Conservation (phyloP, 2,888 invertebrate genomes). For the Nomada hirtipes region DNA sequence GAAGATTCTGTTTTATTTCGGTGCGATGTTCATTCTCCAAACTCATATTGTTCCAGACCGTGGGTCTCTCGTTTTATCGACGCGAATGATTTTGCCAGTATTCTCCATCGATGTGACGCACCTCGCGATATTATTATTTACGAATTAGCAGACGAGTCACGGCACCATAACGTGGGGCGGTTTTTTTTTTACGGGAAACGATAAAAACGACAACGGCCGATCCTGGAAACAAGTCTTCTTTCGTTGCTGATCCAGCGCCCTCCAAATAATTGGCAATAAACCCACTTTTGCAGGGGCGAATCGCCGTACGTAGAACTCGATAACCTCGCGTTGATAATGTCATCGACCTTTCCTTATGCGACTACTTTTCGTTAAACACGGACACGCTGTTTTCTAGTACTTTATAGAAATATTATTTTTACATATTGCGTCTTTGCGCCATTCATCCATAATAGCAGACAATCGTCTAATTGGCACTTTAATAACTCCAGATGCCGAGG, state of each 20-base stretch:
- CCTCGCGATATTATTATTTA: slow-evolving; percentile 7
- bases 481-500: too few relatives aligned
- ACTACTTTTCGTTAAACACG: neutral
- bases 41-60: neutral
- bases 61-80: neutral
- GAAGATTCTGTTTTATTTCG: neutral
- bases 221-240: slow-evolving; percentile 18
- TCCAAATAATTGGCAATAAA: slow-evolving; percentile 28
- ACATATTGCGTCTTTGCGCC: too few relatives aligned
- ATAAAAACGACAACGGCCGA: slow-evolving; percentile 36
- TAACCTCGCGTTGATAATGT: slow-evolving; percentile 9
- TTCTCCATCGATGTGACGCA: neutral
- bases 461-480: too few relatives aligned
- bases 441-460: too few relatives aligned
- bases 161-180: neutral
- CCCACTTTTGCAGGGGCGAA: slow-evolving; percentile 28
- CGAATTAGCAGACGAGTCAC: slow-evolving; percentile 11
- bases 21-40: too few relatives aligned
- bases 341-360: too few relatives aligned
- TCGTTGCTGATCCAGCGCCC: slow-evolving; percentile 13
- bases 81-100: neutral
- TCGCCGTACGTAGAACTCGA: neutral
- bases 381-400: too few relatives aligned
- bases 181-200: slow-evolving; percentile 9
- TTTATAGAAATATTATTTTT: too few relatives aligned